These are phyloP conservation scores for Misgurnus anguillicaudatus DNA, from an alignment of 2,113 vertebrate genomes.

Conservation along the genomic window DNA sequence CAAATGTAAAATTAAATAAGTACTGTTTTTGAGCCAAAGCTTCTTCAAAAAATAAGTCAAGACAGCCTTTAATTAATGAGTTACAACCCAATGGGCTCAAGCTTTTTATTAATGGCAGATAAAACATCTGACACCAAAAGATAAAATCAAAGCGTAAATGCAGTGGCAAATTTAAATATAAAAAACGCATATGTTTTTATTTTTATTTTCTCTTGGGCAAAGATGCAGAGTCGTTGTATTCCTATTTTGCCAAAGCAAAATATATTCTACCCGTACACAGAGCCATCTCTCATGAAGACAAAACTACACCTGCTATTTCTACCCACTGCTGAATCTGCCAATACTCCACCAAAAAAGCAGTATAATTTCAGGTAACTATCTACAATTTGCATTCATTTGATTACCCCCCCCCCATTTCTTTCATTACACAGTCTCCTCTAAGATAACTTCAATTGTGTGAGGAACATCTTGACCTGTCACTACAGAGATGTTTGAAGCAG, in stretches of 20 bases:
- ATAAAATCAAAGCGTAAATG: conserved; percentile 3
- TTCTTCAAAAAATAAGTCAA: too few relatives aligned
- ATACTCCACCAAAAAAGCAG: background rate
- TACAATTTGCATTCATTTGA: background rate
- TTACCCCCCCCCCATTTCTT: background rate
- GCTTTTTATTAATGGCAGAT: conserved; percentile 35
- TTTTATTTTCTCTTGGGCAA: conserved; percentile 1
- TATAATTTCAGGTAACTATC: background rate
- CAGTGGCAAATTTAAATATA: background rate
- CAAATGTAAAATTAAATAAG: too few relatives aligned
- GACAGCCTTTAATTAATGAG: background rate
- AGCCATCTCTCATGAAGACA: background rate
- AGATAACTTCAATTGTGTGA: conserved; percentile 77
- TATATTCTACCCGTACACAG: background rate
- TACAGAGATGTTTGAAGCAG: conserved; percentile 54
- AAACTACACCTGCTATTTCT: background rate
- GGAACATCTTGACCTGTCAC: conserved; percentile 68
- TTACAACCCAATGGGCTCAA: background rate
- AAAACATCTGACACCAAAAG: conserved; percentile 2
- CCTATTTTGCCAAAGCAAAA: background rate
- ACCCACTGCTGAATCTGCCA: background rate
- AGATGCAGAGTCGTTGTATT: background rate
- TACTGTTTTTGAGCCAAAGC: too few relatives aligned
- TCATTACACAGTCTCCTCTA: conserved; percentile 73
- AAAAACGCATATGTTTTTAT: background rate